phyloP scores from a whole-genome alignment of 2,113 vertebrate genomes.

The Peromyscus leucopus region DNA sequence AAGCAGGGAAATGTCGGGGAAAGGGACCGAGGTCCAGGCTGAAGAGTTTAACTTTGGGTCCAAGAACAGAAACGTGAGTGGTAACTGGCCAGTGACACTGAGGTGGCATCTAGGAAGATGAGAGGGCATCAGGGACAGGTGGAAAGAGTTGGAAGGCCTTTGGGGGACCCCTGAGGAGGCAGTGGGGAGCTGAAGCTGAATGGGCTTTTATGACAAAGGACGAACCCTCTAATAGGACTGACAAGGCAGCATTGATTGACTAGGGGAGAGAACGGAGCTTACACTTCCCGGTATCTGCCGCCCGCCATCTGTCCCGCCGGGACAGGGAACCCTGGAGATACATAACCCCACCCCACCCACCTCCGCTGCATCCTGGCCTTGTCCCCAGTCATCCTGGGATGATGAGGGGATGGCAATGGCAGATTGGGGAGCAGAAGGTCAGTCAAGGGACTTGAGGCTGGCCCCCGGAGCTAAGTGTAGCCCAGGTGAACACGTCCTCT shows the following conservation, averaged over 20 bases:
- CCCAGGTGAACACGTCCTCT: not conserved
- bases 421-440: not conserved
- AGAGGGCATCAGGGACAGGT: not conserved
- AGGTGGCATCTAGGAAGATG: not conserved
- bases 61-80: not conserved
- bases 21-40: not conserved
- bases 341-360: not conserved
- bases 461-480: not conserved
- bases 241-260: not conserved
- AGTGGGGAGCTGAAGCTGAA: not conserved
- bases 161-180: not conserved
- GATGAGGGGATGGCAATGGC: not conserved
- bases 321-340: not conserved
- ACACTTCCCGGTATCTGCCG: not conserved
- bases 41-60: not conserved
- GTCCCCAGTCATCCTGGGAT: not conserved
- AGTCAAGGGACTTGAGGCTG: not conserved
- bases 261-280: not conserved
- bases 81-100: not conserved
- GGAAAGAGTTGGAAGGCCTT: not conserved
- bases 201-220: not conserved
- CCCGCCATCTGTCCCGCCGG: not conserved
- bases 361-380: not conserved
- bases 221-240: too few relatives aligned
- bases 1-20: not conserved